Evolutionary conservation across 2,797 vertebrate genomes (phyloP).

Genomic region (Ptychobarbus kaznakovi): DNA sequence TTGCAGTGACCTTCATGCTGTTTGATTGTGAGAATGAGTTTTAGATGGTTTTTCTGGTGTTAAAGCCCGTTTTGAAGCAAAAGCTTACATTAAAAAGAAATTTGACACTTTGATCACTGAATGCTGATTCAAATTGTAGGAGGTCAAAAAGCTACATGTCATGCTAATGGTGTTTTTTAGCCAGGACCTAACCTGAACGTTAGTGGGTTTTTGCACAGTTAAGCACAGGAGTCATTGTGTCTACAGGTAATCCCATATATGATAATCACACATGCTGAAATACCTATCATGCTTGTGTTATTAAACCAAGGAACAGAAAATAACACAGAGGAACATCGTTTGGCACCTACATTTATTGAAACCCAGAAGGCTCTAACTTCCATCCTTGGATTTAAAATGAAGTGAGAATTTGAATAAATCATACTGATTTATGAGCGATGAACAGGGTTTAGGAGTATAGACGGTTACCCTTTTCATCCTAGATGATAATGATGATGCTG

Average conservation of each 20-base stretch:
- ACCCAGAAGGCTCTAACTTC: slow-evolving; percentile 64
- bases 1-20: slow-evolving; percentile 19
- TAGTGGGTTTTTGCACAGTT: background rate
- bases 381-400: slow-evolving; percentile 55
- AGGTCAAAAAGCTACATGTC: background rate
- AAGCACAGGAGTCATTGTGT: background rate
- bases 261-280: background rate
- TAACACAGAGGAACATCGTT: slow-evolving; percentile 56
- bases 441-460: slow-evolving; percentile 38
- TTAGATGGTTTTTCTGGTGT: background rate
- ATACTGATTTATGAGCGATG: slow-evolving; percentile 52
- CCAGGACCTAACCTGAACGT: background rate
- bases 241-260: background rate
- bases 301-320: background rate
- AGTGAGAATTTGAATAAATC: slow-evolving; percentile 42
- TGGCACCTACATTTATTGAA: slow-evolving; percentile 75
- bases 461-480: slow-evolving; percentile 27
- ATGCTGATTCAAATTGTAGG: background rate
- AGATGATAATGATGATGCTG: slow-evolving; percentile 37
- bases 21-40: background rate
- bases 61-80: background rate
- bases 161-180: background rate
- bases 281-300: background rate
- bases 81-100: background rate
- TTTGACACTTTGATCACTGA: background rate